phyloP scores from a whole-genome alignment of 2,113 vertebrate genomes.

The Martes martes region DNA sequence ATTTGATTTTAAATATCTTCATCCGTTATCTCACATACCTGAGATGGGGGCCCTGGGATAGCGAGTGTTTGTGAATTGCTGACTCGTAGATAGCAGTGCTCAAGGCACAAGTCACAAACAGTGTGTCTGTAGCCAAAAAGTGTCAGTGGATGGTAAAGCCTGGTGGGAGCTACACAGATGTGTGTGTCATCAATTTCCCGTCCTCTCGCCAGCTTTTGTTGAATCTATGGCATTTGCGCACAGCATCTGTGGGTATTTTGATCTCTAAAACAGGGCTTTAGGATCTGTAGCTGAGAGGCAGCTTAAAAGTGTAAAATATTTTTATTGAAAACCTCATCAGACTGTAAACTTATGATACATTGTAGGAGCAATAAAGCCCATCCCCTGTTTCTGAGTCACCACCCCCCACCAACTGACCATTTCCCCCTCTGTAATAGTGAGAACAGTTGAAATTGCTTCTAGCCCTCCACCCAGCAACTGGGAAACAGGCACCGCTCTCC shows the following conservation, averaged over 20 bases:
- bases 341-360: slow-evolving; percentile 15
- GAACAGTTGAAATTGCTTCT: background rate
- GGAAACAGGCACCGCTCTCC: background rate
- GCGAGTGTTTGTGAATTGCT: background rate
- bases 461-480: background rate
- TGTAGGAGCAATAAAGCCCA: background rate
- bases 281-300: background rate
- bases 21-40: background rate
- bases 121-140: background rate
- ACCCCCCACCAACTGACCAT: background rate
- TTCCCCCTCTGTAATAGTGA: background rate
- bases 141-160: background rate
- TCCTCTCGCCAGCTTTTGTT: background rate
- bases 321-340: slow-evolving; percentile 11
- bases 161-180: background rate
- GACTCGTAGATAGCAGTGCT: background rate
- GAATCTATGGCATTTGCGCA: slow-evolving; percentile 27
- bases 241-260: slow-evolving; percentile 32
- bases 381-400: background rate
- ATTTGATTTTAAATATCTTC: background rate
- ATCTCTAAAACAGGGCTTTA: slow-evolving; percentile 31
- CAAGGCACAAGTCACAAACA: background rate
- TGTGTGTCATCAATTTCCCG: background rate
- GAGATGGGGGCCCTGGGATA: too few species aligned
- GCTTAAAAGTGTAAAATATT: slow-evolving; percentile 35